phyloP scores from a whole-genome alignment of 2,113 vertebrate species.

The Oncorhynchus tshawytscha region DNA sequence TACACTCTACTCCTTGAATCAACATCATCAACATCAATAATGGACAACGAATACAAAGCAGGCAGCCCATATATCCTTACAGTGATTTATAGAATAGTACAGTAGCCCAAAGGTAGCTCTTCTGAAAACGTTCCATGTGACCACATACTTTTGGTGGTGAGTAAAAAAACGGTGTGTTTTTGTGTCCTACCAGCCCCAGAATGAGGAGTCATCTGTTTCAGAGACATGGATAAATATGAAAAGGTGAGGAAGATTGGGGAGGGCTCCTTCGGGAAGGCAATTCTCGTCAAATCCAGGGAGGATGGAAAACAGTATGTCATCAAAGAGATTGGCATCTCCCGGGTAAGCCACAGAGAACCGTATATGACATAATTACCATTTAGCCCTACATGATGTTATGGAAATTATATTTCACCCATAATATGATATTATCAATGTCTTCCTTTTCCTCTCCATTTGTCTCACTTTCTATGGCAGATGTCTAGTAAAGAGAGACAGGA shows the following conservation, averaged over 20 bases:
- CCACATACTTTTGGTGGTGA: neutral
- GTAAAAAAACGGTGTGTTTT: neutral
- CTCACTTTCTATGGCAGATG: conserved; percentile 77
- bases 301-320: conserved; percentile 93
- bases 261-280: conserved; percentile 96
- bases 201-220: conserved; percentile 71
- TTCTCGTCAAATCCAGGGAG: conserved; percentile 89
- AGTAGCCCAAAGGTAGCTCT: neutral
- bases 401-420: neutral
- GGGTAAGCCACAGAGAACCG: conserved; percentile 69
- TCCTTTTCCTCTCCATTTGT: neutral
- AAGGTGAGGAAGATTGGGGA: conserved; percentile 93
- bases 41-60: neutral
- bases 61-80: neutral
- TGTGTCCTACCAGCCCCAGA: conserved; percentile 49
- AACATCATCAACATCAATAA: too few species aligned
- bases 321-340: conserved; percentile 96
- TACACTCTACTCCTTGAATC: neutral
- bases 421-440: neutral
- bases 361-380: neutral
- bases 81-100: neutral
- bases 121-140: neutral
- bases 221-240: conserved; percentile 92
- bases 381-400: neutral
- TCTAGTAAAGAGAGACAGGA: conserved; percentile 94